A percentile compares a stretch with the other conserved stretches of the same genome.
Evolutionary conservation across 1,140 invertebrate genomes (phyloP).

Genomic region (Lordiphosa mommai): DNA sequence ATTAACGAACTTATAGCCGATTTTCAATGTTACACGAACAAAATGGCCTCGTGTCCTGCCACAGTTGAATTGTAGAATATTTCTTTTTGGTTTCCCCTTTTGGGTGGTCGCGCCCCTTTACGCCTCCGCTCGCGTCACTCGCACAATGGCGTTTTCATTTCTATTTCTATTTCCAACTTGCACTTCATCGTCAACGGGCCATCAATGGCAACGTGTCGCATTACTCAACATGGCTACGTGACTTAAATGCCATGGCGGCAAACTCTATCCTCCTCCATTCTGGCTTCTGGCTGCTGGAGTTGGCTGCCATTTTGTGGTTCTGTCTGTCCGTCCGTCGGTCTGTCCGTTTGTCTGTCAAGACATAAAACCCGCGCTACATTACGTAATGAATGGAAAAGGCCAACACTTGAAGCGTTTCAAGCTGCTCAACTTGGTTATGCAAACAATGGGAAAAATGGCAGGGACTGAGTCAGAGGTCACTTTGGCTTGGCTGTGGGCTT

Average conservation of each 20-base stretch:
- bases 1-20: too few relatives aligned
- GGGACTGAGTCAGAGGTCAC: not conserved
- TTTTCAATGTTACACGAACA: too few relatives aligned
- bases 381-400: slow-evolving; percentile 60
- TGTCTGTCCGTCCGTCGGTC: not conserved
- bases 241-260: slow-evolving; percentile 63
- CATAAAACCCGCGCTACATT: slow-evolving; percentile 51
- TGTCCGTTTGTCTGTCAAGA: slow-evolving; percentile 11
- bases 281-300: not conserved
- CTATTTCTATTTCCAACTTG: slow-evolving; percentile 70
- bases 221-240: slow-evolving; percentile 72
- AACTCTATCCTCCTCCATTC: not conserved
- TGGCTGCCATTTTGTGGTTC: slow-evolving; percentile 50
- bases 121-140: not conserved
- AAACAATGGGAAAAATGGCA: not conserved
- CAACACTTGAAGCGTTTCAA: slow-evolving; percentile 13
- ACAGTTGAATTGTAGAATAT: too few relatives aligned
- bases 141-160: slow-evolving; percentile 26
- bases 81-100: too few relatives aligned
- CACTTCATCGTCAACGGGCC: slow-evolving; percentile 74
- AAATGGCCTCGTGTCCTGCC: too few relatives aligned
- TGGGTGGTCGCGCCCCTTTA: not conserved
- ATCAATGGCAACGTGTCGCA: slow-evolving; percentile 74
- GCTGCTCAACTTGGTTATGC: not conserved
- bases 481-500: too few relatives aligned